phyloP scores from a whole-genome alignment of 2,888 invertebrate genomes.

The Bimastos eiseni region DNA sequence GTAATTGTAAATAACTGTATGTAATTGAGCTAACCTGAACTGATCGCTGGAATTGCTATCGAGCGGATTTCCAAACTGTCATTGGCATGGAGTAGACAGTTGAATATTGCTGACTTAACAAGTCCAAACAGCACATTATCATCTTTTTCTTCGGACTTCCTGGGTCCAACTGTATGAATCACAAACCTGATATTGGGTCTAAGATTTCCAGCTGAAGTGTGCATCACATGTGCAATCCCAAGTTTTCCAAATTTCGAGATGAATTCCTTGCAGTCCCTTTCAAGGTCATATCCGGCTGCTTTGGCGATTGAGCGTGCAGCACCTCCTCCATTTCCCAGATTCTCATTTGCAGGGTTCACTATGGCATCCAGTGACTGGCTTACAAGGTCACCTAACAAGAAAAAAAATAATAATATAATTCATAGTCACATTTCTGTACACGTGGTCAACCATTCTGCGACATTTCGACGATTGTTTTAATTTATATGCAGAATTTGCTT shows the following conservation, averaged over 20 bases:
- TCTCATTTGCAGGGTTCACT: background rate
- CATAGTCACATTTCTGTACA: too few relatives aligned
- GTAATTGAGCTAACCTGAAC: background rate
- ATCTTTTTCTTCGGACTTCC: background rate
- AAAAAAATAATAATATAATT: background rate
- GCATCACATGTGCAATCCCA: background rate
- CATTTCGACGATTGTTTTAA: too few relatives aligned
- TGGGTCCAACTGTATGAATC: background rate
- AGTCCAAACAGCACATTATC: background rate
- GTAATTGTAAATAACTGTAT: background rate
- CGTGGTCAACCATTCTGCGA: too few relatives aligned
- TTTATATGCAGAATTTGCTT: too few relatives aligned
- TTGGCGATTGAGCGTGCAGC: background rate
- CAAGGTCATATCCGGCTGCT: background rate
- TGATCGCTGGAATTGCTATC: background rate
- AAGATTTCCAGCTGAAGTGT: slow-evolving; percentile 18
- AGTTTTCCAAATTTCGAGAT: background rate
- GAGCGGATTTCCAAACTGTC: background rate
- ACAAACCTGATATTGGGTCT: background rate
- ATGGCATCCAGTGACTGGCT: background rate
- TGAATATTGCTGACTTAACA: background rate
- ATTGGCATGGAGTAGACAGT: slow-evolving; percentile 7
- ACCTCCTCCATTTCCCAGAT: background rate
- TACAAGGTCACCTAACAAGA: slow-evolving; percentile 1
- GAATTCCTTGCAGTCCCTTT: background rate